Percentiles rank a stretch among this genome's conserved stretches.
Conservation (phyloP, 2,113 vertebrate species). For the Atrichornis clamosus region DNA sequence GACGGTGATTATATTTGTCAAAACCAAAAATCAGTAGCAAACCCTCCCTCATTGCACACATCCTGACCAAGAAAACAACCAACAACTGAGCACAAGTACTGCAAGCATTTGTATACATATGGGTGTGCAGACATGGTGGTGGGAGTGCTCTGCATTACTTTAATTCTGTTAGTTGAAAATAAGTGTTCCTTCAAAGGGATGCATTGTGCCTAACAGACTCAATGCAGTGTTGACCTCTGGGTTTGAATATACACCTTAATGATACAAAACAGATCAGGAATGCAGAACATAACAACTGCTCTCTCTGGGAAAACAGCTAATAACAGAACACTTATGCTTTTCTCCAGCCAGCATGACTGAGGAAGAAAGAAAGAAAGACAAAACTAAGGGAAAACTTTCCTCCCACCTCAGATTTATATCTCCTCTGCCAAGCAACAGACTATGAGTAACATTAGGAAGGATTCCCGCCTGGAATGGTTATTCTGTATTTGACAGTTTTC, state of each 20-base stretch:
- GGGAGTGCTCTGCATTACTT: neutral
- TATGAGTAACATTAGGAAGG: neutral
- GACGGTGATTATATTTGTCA: neutral
- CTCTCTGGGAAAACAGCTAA: neutral
- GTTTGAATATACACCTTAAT: neutral
- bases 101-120: neutral
- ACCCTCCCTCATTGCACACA: neutral
- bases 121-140: accelerated
- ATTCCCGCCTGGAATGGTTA: neutral
- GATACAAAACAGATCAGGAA: neutral
- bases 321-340: neutral
- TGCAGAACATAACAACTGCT: neutral
- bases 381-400: neutral
- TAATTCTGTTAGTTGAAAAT: neutral
- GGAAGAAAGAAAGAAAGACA: neutral
- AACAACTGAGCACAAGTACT: neutral
- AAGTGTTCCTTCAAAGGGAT: neutral
- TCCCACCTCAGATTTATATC: neutral
- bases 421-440: neutral
- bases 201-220: neutral
- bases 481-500: neutral
- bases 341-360: neutral
- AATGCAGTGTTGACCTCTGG: neutral
- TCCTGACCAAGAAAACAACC: neutral
- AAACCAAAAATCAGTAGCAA: neutral